Evolutionary conservation across 1,140 invertebrate genomes (phyloP), one percentile per base, ranked within the genome.

Genomic region (Achatina immaculata): DNA sequence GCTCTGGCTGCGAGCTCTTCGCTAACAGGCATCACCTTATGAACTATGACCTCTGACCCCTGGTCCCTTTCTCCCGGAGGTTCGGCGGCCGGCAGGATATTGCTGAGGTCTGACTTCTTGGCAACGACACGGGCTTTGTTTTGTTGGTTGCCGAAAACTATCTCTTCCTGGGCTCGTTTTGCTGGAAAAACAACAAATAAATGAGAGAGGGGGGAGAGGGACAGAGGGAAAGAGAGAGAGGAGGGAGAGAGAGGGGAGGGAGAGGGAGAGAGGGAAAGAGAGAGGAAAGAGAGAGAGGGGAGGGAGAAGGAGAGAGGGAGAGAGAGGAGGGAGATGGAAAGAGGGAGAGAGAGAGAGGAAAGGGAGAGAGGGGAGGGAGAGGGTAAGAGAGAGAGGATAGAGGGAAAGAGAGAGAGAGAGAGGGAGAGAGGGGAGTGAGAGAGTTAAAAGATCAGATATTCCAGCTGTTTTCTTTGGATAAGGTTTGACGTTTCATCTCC

Each of bases 121-220:
- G 76, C 48, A 9, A 78, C 4, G 34, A 80, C 66, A 55, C 78
- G 73, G n/a, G 78, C 73, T 1, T 66, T 66, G 73, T 87, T 87
- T 75, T 87, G 86, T 82, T 86, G 86, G 81, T 87, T 87, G 45
- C 85, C 86, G 66, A 84, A 86, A 76, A 83, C 77, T 19, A 87
- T 84, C 45, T 55, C 75, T 58, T 87, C 86, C 55, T 85, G 48
- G 0, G 85, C 82, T 16, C 86, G 69, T 78, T 87, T 87, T 19
- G 84, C 86, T 86, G 79, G 34, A 21, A 75, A 19, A 48, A 19
- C 7, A 7, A 48, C 45, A 48, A 19, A 48, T 7, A 48, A 48
- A 48, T 31, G 7, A 72, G 40, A 72, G 36, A 31, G 69, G 40
- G 36, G 40, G 6, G 36, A 72, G 40, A 72, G 14, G n/a, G 36